Percentiles rank a stretch among this genome's conserved stretches.
Conservation (phyloP, 1,140 invertebrate species). For the Micrasema minimum region DNA sequence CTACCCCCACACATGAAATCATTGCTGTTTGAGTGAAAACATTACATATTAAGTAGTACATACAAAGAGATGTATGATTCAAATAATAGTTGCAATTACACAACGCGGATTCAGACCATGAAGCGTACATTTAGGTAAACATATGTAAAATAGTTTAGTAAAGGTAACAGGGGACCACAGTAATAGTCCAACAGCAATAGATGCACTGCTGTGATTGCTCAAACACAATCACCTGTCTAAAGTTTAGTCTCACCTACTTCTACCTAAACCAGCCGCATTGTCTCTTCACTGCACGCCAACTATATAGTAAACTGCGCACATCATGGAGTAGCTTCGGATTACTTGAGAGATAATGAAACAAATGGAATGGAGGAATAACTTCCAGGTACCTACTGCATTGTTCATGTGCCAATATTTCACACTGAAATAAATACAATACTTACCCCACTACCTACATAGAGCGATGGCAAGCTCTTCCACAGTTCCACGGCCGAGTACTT, state of each 20-base stretch:
- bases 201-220: conserved; percentile 50
- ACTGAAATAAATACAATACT: conserved; percentile 49
- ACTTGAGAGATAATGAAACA: not conserved
- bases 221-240: conserved; percentile 52
- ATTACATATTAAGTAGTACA: conserved; percentile 49
- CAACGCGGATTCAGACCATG: conserved; percentile 52
- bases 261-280: conserved; percentile 10
- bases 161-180: conserved; percentile 49
- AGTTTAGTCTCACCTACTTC: conserved; percentile 49
- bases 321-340: no score
- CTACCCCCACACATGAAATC: conserved; percentile 43
- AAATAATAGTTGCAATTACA: conserved; percentile 52
- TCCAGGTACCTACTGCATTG: conserved; percentile 15
- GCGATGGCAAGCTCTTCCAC: not conserved
- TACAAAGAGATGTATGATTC: conserved; percentile 51
- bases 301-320: not conserved
- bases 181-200: conserved; percentile 51
- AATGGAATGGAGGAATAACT: not conserved
- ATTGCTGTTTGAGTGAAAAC: conserved; percentile 34
- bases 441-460: conserved; percentile 43
- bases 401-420: conserved; percentile 43
- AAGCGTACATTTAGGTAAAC: conserved; percentile 53
- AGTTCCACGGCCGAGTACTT: conserved; percentile 23
- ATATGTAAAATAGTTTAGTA: conserved; percentile 51
- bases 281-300: conserved; percentile 3